A percentile compares a stretch with the other conserved stretches of the same genome.
Evolutionary conservation across 1,140 invertebrate genomes (phyloP).

Genomic region (Probaryconus sp.): DNA sequence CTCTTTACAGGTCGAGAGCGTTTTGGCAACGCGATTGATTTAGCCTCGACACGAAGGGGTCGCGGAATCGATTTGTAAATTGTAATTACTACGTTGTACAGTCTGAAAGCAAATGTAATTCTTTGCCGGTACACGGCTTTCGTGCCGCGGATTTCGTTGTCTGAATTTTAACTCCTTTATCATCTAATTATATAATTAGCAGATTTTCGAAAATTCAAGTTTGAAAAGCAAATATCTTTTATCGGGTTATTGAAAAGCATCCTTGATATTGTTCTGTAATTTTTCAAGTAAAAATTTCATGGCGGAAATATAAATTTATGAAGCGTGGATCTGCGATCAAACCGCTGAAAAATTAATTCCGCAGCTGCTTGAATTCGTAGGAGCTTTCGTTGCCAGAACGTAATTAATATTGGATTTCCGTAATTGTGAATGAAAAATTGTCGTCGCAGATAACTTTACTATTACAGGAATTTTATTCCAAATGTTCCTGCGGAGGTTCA

Average conservation of each 20-base stretch:
- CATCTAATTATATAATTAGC: no score
- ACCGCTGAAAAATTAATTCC: neutral
- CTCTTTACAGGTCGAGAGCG: constrained; percentile 47
- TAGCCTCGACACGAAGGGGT: constrained; percentile 45
- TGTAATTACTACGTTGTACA: constrained; percentile 55
- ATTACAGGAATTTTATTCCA: neutral
- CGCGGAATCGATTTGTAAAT: constrained; percentile 59
- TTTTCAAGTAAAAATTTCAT: no score
- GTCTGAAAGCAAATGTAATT: constrained; percentile 61
- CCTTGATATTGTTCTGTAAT: no score
- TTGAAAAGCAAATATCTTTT: no score
- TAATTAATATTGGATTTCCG: neutral
- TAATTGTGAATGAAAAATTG: constrained; percentile 2
- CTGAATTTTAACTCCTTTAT: no score
- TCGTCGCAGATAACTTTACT: neutral
- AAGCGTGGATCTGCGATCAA: neutral
- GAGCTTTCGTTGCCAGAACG: neutral
- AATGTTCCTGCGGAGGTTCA: neutral
- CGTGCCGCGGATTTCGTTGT: constrained; percentile 20
- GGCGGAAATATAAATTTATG: no score
- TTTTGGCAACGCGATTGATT: constrained; percentile 54
- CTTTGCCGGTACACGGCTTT: constrained; percentile 49
- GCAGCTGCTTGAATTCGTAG: neutral
- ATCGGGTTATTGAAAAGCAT: no score
- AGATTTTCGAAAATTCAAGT: no score